These are phyloP conservation scores for Oopsacas minuta DNA, from an alignment of 37 sponge, comb jelly and placozoan species.

Conservation along the genomic window DNA sequence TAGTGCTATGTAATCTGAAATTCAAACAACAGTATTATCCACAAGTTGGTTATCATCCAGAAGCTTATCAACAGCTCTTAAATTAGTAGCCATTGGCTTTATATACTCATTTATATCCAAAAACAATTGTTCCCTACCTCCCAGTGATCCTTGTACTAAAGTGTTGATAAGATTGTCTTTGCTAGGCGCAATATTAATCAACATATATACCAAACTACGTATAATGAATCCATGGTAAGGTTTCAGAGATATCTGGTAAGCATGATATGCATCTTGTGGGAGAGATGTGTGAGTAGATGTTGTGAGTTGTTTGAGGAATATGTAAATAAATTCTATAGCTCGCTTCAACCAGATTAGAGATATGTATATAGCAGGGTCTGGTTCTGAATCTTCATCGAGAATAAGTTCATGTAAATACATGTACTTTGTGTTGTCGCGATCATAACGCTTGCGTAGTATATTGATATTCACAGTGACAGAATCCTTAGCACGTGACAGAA, in stretches of 20 bases:
- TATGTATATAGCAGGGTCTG: not conserved
- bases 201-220: not conserved
- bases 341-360: not conserved
- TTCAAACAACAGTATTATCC: not conserved
- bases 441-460: not conserved
- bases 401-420: not conserved
- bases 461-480: not conserved
- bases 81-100: not conserved
- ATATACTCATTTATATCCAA: not conserved
- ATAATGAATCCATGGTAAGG: not conserved
- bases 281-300: not conserved
- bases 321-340: not conserved
- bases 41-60: not conserved
- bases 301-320: not conserved
- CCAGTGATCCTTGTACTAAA: not conserved
- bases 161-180: not conserved
- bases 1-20: too few relatives aligned
- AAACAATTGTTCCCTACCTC: not conserved
- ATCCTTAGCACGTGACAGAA: not conserved
- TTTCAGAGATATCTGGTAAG: not conserved
- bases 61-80: not conserved
- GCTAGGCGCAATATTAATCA: not conserved
- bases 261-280: not conserved
- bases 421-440: not conserved
- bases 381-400: not conserved